Base-by-base conservation (phyloP, 2,888 invertebrate genomes). In the Ectemnius continuus region DNA sequence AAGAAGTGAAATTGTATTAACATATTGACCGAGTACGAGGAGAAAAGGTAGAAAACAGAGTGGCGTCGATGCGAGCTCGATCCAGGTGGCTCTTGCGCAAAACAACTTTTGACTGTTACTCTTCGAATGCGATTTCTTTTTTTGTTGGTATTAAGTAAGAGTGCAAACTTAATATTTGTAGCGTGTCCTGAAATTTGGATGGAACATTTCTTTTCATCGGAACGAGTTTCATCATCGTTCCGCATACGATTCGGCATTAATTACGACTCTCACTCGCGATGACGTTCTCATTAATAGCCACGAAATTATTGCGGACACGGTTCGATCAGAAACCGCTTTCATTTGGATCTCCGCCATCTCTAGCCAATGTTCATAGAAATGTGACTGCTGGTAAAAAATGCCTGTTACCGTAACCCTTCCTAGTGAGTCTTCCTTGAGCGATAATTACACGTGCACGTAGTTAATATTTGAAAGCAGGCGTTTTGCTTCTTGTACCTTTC, bases 191-290 rank as follows among this genome's bases (percentile, higher is more conserved):
- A 36, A 36, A 36, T 36, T 11, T 36, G 36, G 46, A 26, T 48
- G 58, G 36, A 48, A 58, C 62, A 57, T 72, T 65, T 80, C 77
- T 79, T 73, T 73, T 75, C 73, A 68, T 67, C 36, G 64, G 64
- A 63, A 60, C 58, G 52, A 61, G 70, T 81, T 79, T 79, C 79
- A 45, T 79, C 75, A 81, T 66, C 72, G 13, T 70, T 73, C 63
- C 36, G 65, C 64, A 20, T 48, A 67, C 69, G 66, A 67, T 81
- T 72, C 75, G 70, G 67, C 75, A 78, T 77, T 77, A 79, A 75
- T 61, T 67, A 58, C 36, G 70, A 67, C 79, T 79, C 76, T 75
- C 81, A 70, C 81, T 62, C 28, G 13, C 65, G 68, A 2, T 2
- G 36, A 28, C n/a, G 26, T 52, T 52, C 52, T 36, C 52, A 48